phyloP scores from a whole-genome alignment of 1,140 invertebrate species.

The Lordiphosa mommai region DNA sequence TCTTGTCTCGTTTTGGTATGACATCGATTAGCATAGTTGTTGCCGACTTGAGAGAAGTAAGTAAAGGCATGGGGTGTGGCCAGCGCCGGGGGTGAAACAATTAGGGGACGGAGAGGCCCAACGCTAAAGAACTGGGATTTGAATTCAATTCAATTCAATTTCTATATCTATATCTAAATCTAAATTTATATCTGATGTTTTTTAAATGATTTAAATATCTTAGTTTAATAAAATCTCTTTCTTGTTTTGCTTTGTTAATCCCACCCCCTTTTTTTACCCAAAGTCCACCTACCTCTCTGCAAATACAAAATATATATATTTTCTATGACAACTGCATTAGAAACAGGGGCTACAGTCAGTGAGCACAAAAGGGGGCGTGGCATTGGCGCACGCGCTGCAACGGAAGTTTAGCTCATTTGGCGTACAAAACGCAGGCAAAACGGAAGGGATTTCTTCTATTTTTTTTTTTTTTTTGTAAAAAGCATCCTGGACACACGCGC shows the following conservation, averaged over 20 bases:
- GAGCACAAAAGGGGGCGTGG: conserved; percentile 34
- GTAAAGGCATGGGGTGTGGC: not conserved
- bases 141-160: no score
- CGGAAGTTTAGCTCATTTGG: conserved; percentile 74
- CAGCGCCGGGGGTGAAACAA: no score
- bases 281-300: not conserved
- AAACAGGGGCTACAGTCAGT: not conserved
- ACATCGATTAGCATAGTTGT: conserved; percentile 70
- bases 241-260: no score
- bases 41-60: conserved; percentile 12
- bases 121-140: no score
- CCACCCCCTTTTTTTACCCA: no score
- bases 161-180: no score
- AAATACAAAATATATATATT: conserved; percentile 3
- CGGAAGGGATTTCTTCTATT: conserved; percentile 72
- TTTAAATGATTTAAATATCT: no score
- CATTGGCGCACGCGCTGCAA: conserved; percentile 56
- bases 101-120: no score
- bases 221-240: no score
- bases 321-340: conserved; percentile 58
- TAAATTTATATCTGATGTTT: no score
- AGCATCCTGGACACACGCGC: conserved; percentile 66
- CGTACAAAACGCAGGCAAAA: conserved; percentile 37
- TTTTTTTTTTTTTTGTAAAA: conserved; percentile 43
- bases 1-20: conserved; percentile 63